Evolutionary conservation across 2,113 vertebrate genomes (phyloP), one percentile per base, ranked within the genome.

Genomic region (Stictonetta naevosa): DNA sequence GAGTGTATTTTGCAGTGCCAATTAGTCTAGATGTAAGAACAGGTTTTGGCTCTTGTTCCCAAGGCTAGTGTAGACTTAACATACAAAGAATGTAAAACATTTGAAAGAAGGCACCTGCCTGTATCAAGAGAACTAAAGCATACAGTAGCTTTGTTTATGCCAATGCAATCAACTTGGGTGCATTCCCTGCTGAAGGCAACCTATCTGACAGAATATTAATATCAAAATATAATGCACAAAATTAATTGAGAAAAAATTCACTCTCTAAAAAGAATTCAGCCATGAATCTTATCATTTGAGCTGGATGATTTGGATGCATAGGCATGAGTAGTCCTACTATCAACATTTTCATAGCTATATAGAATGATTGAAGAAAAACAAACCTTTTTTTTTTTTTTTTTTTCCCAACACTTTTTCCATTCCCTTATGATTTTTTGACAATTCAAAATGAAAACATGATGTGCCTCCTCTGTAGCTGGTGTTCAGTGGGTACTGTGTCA

Each of bases 401-500:
- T 50, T 50, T 12, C 7, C 21, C 29, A 81, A 58, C 58, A 68
- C 1, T 8, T 11, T 34, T 95, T 71, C 33, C 31, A 34, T 91
- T 93, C 17, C 17, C 25, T 88, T 50, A 66, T 17, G 14, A 17
- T 62, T 78, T 91, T 87, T 67, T 94, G 91, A 92, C 95, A 97
- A 62, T 52, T 82, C 23, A 90, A 81, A 92, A 44, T 88, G 92
- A 96, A 97, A 96, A 83, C 58, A 62, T 26, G 62, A 42, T 75
- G 85, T 71, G 66, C 22, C 29, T 88, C 29, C 31, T 74, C 62
- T 72, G 77, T 67, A 92, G 52, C 77, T 92, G 74, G 77, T 74
- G 22, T 90, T 62, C 25, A 13, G 18, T 4, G 22, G 68, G 66
- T 68, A 62, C 31, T 31, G 3, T 46, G 77, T 91, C 77, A 94